A percentile compares a stretch with the other conserved stretches of the same genome.
phyloP scores from a whole-genome alignment of 2,797 vertebrate species.

The Gymnoscopelus microlampas region DNA sequence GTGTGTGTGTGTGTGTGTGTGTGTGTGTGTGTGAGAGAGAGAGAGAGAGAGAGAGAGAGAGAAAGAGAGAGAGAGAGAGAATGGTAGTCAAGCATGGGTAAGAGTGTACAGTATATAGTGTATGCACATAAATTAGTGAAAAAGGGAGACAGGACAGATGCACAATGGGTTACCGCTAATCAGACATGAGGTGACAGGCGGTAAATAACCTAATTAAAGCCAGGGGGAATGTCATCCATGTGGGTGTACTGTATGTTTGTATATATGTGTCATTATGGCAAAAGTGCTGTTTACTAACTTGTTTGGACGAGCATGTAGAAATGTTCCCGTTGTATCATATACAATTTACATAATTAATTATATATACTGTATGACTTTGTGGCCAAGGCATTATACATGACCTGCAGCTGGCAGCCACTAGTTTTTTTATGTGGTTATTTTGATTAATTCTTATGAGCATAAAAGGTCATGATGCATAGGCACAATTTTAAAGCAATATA shows the following conservation, averaged over 20 bases:
- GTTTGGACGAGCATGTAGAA: conserved; percentile 11
- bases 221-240: background rate
- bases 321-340: conserved; percentile 5
- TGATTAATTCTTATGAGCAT: too few relatives aligned
- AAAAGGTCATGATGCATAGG: too few relatives aligned
- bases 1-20: background rate
- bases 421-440: too few relatives aligned
- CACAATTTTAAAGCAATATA: too few relatives aligned
- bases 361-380: too few relatives aligned
- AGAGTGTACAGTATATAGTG: background rate
- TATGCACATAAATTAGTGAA: too few relatives aligned
- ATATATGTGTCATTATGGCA: conserved; percentile 5
- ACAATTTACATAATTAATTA: background rate
- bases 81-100: background rate
- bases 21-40: background rate
- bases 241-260: conserved; percentile 10
- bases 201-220: conserved; percentile 21
- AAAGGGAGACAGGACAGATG: too few relatives aligned
- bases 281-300: conserved; percentile 21
- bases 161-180: conserved; percentile 2
- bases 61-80: background rate
- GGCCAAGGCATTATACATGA: too few relatives aligned
- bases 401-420: too few relatives aligned
- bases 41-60: background rate
- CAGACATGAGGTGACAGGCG: conserved; percentile 23